Percentiles rank a stretch among this genome's conserved stretches.
phyloP scores from a whole-genome alignment of 2,888 invertebrate genomes.

The Lasioglossum calceatum region DNA sequence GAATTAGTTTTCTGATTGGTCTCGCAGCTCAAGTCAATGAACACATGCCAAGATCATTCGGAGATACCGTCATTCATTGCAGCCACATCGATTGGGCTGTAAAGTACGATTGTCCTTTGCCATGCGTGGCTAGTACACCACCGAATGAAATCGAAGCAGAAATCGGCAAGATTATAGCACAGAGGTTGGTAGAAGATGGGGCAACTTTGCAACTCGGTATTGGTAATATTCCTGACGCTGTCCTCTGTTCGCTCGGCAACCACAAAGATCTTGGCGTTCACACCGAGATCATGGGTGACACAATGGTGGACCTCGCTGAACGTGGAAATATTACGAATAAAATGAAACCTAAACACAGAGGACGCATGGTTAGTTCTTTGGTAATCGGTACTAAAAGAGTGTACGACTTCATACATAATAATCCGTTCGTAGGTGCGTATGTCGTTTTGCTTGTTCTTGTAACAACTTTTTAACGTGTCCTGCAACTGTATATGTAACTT shows the following conservation, averaged over 20 bases:
- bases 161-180: constrained; percentile 87
- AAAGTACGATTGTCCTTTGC: constrained; percentile 83
- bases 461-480: neutral
- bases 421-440: constrained; percentile 86
- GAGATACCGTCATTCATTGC: constrained; percentile 87
- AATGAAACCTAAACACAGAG: constrained; percentile 86
- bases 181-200: constrained; percentile 87
- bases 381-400: constrained; percentile 87
- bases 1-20: neutral
- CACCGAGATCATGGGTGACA: constrained; percentile 88
- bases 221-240: constrained; percentile 88
- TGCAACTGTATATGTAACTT: neutral
- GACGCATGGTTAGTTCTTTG: constrained; percentile 87
- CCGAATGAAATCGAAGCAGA: constrained; percentile 85
- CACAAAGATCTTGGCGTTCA: constrained; percentile 88
- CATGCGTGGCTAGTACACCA: constrained; percentile 82
- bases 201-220: constrained; percentile 89
- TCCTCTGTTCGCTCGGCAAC: constrained; percentile 85
- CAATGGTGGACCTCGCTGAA: constrained; percentile 87
- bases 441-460: neutral
- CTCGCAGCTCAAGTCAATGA: constrained; percentile 86
- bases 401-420: constrained; percentile 88
- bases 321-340: constrained; percentile 87
- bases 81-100: constrained; percentile 88
- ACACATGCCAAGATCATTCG: constrained; percentile 87